Conservation (phyloP, 2,888 invertebrate genomes). For the Aphidius colemani region DNA sequence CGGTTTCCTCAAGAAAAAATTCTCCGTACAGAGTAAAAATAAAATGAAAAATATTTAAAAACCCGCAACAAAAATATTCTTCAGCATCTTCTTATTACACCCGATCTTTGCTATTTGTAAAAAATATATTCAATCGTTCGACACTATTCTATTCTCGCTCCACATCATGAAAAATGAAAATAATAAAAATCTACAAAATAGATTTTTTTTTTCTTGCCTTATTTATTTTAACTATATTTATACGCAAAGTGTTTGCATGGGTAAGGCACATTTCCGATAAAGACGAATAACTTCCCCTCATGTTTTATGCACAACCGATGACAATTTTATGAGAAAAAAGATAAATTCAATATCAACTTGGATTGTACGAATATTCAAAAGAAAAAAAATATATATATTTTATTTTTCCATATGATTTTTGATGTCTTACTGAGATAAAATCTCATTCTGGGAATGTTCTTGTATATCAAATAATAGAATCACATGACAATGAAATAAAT, state of each 20-base stretch:
- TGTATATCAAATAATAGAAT: no score
- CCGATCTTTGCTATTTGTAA: slow-evolving; percentile 34
- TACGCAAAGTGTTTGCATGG: slow-evolving; percentile 42
- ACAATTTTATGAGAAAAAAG: slow-evolving; percentile 51
- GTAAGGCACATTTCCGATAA: slow-evolving; percentile 43
- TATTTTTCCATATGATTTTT: no score
- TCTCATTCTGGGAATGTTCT: no score
- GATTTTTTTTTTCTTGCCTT: slow-evolving; percentile 2
- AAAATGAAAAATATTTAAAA: slow-evolving; percentile 43
- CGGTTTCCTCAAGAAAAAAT: slow-evolving; percentile 35
- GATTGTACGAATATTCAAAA: slow-evolving; percentile 31
- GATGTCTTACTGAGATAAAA: no score
- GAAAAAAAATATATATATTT: neutral
- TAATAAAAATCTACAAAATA: slow-evolving; percentile 2
- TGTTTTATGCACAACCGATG: slow-evolving; percentile 55
- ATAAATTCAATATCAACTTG: slow-evolving; percentile 40
- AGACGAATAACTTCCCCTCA: slow-evolving; percentile 42
- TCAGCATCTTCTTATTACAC: slow-evolving; percentile 31
- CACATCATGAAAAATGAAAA: slow-evolving; percentile 9
- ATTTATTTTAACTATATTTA: slow-evolving; percentile 33
- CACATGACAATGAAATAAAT: no score
- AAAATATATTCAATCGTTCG: slow-evolving; percentile 47
- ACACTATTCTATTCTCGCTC: slow-evolving; percentile 33
- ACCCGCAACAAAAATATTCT: slow-evolving; percentile 52
- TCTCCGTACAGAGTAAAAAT: slow-evolving; percentile 47